phyloP scores from a whole-genome alignment of 2,113 vertebrate species.

The Anoura caudifer region DNA sequence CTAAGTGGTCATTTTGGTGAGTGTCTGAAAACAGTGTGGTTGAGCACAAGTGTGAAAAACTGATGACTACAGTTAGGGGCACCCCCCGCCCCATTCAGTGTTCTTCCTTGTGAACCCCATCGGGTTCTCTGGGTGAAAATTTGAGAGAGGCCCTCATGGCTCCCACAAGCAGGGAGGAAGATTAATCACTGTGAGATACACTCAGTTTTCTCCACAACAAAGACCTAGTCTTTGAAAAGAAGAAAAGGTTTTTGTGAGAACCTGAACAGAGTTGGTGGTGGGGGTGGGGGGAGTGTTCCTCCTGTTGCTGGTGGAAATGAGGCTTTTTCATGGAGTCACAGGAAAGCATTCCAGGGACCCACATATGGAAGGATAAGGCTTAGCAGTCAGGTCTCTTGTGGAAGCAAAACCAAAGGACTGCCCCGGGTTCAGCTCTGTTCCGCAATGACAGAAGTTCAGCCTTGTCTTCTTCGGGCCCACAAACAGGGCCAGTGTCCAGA shows the following conservation, averaged over 20 bases:
- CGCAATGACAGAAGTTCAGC: too few species aligned
- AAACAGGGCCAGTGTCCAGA: too few species aligned
- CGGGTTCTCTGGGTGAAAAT: neutral
- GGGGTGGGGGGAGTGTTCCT: neutral
- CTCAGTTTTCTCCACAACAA: neutral
- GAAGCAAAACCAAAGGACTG: too few species aligned
- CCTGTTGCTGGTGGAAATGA: neutral
- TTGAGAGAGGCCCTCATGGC: rapidly evolving
- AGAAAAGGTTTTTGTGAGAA: neutral
- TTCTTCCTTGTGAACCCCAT: neutral
- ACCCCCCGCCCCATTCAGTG: rapidly evolving
- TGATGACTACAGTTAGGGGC: neutral
- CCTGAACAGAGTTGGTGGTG: neutral
- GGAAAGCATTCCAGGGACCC: too few species aligned
- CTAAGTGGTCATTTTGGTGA: neutral
- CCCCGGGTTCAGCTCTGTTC: too few species aligned
- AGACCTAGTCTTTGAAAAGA: too few species aligned
- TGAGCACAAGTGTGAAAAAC: neutral
- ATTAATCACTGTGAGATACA: neutral
- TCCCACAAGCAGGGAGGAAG: neutral
- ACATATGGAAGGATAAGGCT: too few species aligned
- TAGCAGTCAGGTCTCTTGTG: too few species aligned
- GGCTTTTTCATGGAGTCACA: too few species aligned
- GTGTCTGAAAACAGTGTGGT: neutral
- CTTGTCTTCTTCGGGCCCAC: too few species aligned